A percentile compares a stretch with the other conserved stretches of the same genome.
These are phyloP conservation scores for Enteromius mattozi DNA, from an alignment of 2,797 vertebrate species.

Conservation along the genomic window DNA sequence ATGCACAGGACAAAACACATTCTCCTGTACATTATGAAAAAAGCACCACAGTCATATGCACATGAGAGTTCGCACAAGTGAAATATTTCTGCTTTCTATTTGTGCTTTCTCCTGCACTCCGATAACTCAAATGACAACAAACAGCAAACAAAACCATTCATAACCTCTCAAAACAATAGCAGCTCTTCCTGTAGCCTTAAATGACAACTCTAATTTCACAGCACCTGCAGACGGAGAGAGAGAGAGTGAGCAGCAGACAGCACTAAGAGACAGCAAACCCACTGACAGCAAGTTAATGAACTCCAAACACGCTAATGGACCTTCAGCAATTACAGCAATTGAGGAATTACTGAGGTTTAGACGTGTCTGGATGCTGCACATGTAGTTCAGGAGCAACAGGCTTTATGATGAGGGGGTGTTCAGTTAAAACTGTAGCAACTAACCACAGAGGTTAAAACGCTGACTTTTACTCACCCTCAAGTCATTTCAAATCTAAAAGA, in stretches of 20 bases:
- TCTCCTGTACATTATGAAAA: slow-evolving; percentile 58
- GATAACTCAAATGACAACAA: slow-evolving; percentile 25
- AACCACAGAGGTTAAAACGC: background rate
- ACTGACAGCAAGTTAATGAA: slow-evolving; percentile 26
- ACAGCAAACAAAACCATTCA: slow-evolving; percentile 26
- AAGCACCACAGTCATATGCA: background rate
- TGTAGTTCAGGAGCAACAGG: background rate
- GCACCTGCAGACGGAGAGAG: slow-evolving; percentile 23
- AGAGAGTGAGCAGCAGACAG: background rate
- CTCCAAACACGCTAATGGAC: slow-evolving; percentile 37
- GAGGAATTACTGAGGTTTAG: slow-evolving; percentile 48
- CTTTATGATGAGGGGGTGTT: slow-evolving; percentile 1
- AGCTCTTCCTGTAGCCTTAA: background rate
- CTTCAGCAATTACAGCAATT: slow-evolving; percentile 44
- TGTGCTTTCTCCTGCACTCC: background rate
- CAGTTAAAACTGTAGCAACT: background rate
- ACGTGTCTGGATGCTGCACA: background rate
- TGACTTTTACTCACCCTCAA: background rate
- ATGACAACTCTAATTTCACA: slow-evolving; percentile 4
- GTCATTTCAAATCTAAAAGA: background rate
- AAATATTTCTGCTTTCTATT: background rate
- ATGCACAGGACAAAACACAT: slow-evolving; percentile 26
- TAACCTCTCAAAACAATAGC: background rate
- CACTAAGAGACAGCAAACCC: slow-evolving; percentile 24
- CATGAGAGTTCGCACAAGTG: slow-evolving; percentile 36